Evolutionary conservation across 2,888 invertebrate genomes (phyloP), one percentile per base, ranked within the genome.

Genomic region (Cryptophagus acutangulus): DNA sequence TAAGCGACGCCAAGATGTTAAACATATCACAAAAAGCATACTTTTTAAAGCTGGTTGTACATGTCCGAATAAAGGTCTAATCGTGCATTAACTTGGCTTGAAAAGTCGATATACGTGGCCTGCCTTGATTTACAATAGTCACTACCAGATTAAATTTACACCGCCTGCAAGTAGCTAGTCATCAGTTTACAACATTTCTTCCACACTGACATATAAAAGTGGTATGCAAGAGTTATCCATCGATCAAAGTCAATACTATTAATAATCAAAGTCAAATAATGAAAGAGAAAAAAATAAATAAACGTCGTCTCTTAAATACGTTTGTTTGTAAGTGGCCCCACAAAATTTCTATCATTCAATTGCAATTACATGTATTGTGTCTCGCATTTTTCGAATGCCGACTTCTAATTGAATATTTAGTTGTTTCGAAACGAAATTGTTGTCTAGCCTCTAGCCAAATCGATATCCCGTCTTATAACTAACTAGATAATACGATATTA

Each of bases 201-300:
- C 41, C 38, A 30, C 52, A 55, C 58, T 58, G 62, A 54, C 58
- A 60, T 57, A 51, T 54, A 49, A 59, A 59, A 48, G 54, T 61
- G 61, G 59, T 59, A 55, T 54, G 52, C 36, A 41, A 42, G 41
- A 36, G 47, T 36, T 45, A 52, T 53, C 62, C 60, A 69, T 69
- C 69, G 66, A 69, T 69, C 69, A 69, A 65, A 62, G 69, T 69
- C 69, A 67, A 61, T 64, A 62, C 59, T 65, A 66, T 66, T 69
- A 66, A 67, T 63, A 66, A 69, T 69, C 69, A 67, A 67, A 67
- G 66, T 66, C 68, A 57, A 59, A 57, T 44, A 42, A 43, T 43
- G n/a, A n/a, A 42, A 38, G 45, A 46, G 43, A 10, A 28, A 28
- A 15, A 31, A 42, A 40, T 42, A 46, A 51, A 50, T 45, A 47